These are phyloP conservation scores for Chionoecetes opilio DNA, from an alignment of 1,140 invertebrate genomes.

Conservation along the genomic window DNA sequence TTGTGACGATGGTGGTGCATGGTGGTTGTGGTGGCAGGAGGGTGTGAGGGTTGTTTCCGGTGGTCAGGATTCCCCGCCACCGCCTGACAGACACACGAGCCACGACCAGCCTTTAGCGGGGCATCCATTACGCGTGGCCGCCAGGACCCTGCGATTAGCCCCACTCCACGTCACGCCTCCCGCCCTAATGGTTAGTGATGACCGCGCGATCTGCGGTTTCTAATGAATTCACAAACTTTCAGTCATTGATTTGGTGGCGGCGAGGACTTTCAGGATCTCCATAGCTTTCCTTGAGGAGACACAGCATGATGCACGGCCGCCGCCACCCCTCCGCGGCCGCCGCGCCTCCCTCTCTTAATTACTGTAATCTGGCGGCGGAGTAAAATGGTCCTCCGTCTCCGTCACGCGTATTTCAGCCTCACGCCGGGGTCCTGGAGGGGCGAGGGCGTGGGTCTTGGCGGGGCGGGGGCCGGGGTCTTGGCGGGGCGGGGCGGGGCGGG, in stretches of 20 bases:
- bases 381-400: neutral
- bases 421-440: neutral
- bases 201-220: neutral
- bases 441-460: neutral
- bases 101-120: constrained; percentile 13
- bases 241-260: neutral
- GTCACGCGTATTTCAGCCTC: neutral
- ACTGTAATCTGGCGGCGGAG: constrained; percentile 1
- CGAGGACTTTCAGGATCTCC: neutral
- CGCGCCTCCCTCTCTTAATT: neutral
- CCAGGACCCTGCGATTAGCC: constrained; percentile 14
- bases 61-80: neutral
- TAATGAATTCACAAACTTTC: neutral
- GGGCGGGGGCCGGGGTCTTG: too few relatives aligned
- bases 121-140: neutral
- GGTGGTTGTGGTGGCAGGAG: neutral
- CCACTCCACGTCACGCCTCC: neutral
- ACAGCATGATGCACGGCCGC: neutral
- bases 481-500: too few relatives aligned
- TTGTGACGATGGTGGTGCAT: neutral
- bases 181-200: constrained; percentile 18
- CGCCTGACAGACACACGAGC: neutral
- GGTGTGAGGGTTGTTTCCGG: too few relatives aligned
- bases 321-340: neutral
- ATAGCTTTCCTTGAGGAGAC: neutral